Percentiles rank a stretch among this genome's conserved stretches.
phyloP scores from a whole-genome alignment of 2,113 vertebrate species.

The Calonectris borealis region DNA sequence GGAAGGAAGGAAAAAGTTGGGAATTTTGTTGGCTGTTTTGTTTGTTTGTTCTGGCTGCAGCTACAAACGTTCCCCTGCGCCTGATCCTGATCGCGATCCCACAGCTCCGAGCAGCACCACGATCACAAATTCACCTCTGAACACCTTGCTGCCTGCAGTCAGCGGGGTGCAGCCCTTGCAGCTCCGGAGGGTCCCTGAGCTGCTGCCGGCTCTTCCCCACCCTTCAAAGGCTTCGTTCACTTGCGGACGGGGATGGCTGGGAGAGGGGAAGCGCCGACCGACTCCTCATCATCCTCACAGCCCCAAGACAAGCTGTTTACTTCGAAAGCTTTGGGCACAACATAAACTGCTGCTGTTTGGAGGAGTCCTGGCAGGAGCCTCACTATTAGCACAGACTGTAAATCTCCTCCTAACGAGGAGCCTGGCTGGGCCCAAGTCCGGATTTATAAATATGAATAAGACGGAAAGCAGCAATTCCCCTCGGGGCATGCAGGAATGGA shows the following conservation, averaged over 20 bases:
- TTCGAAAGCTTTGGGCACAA: neutral
- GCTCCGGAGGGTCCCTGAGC: neutral
- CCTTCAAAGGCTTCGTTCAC: neutral
- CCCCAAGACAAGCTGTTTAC: neutral
- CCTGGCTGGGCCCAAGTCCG: neutral
- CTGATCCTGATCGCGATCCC: neutral
- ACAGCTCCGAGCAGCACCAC: accelerated
- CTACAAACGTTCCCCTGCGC: neutral
- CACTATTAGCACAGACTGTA: accelerated
- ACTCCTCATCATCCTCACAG: neutral
- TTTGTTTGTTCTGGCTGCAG: neutral
- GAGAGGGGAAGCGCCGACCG: neutral
- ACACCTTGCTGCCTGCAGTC: neutral
- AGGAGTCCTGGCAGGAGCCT: neutral
- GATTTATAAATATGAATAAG: slow-evolving; percentile 15
- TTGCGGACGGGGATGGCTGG: neutral
- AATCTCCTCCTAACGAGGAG: neutral
- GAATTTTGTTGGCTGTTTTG: neutral
- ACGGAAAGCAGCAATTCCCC: neutral
- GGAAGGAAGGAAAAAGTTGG: neutral
- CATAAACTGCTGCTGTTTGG: neutral
- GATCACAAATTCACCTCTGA: too few relatives aligned
- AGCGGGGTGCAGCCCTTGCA: neutral
- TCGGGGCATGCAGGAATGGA: neutral
- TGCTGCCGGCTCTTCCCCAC: neutral